These are phyloP conservation scores for Tetraodon nigroviridis DNA, from an alignment of 2,113 vertebrate species.

Conservation along the genomic window DNA sequence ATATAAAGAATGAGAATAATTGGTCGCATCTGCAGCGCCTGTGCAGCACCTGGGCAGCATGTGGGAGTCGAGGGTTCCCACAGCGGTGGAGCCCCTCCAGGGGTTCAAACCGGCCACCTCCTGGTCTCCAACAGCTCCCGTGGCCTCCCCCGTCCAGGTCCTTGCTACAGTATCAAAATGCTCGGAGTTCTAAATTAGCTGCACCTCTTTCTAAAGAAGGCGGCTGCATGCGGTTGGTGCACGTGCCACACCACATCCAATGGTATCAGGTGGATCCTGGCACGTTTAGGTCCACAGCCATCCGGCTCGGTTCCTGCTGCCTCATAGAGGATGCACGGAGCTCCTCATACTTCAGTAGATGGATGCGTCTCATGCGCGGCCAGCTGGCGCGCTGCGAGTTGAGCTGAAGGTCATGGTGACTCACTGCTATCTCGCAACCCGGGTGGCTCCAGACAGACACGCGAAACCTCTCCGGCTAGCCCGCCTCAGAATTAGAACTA, in stretches of 20 bases:
- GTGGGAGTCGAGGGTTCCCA: too few relatives aligned
- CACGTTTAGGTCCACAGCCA: conserved; percentile 1
- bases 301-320: conserved; percentile 38
- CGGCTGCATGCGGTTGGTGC: neutral
- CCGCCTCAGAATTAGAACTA: conserved; percentile 41
- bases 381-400: conserved; percentile 63
- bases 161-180: too few relatives aligned
- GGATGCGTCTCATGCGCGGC: conserved; percentile 63
- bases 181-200: too few relatives aligned
- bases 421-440: conserved; percentile 51
- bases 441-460: conserved; percentile 36
- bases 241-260: conserved; percentile 11
- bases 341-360: conserved; percentile 57
- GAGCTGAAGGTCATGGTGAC: conserved; percentile 70
- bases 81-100: too few relatives aligned
- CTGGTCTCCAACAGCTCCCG: too few relatives aligned
- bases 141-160: too few relatives aligned
- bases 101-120: too few relatives aligned
- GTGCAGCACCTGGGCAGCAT: too few relatives aligned
- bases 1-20: too few relatives aligned
- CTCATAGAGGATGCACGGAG: too few relatives aligned
- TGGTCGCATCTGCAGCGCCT: too few relatives aligned
- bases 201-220: too few relatives aligned
- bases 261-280: conserved; percentile 58
- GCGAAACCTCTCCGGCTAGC: conserved; percentile 39